A percentile compares a stretch with the other conserved stretches of the same genome.
Conservation (phyloP, 2,888 invertebrate genomes). For the Amaurobius ferox region DNA sequence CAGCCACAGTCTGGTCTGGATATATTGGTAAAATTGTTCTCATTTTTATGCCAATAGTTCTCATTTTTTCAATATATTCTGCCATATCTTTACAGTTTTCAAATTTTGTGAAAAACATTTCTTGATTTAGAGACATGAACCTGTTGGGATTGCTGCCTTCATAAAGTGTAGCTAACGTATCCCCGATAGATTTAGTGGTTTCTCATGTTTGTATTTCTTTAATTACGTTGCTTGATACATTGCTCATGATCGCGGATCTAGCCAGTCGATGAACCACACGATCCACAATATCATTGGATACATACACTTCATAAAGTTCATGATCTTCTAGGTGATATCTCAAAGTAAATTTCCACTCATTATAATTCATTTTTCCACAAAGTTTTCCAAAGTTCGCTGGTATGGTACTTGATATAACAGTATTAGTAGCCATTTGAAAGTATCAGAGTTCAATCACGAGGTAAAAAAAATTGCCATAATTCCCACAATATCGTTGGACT, state of each 20-base stretch:
- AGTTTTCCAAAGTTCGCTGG: no score
- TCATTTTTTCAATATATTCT: not conserved
- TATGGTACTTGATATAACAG: no score
- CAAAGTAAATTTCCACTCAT: no score
- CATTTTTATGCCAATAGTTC: not conserved
- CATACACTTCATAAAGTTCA: not conserved
- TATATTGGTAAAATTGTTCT: not conserved
- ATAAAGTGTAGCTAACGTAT: not conserved
- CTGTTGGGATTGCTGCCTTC: not conserved
- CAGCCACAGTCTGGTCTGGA: not conserved
- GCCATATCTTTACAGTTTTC: slow-evolving; percentile 6
- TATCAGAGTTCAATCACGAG: no score
- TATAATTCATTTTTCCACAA: no score
- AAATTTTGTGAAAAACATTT: not conserved
- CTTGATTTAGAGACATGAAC: not conserved
- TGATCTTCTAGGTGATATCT: not conserved
- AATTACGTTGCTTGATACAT: not conserved
- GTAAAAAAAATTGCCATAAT: no score
- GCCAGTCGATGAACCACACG: not conserved
- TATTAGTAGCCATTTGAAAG: no score
- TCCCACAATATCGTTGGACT: no score
- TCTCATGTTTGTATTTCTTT: slow-evolving; percentile 5
- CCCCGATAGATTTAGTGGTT: not conserved
- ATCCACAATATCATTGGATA: not conserved
- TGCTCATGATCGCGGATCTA: not conserved